A percentile compares a stretch with the other conserved stretches of the same genome.
Evolutionary conservation across 2,113 vertebrate species (phyloP).

Genomic region (Cebus imitator): DNA sequence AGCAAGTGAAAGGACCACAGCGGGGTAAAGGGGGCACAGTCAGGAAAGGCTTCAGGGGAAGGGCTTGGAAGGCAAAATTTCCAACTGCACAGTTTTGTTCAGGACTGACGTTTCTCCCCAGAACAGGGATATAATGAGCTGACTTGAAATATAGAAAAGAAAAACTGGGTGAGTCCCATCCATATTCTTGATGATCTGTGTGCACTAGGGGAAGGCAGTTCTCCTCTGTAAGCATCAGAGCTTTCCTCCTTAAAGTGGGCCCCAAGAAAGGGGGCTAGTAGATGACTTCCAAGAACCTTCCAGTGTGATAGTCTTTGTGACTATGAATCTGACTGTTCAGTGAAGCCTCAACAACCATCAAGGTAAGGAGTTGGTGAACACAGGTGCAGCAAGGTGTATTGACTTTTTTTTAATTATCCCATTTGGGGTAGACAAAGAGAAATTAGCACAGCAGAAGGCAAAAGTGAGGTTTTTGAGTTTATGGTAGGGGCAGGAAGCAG

Average conservation of each 20-base stretch:
- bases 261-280: fast-evolving
- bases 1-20: neutral
- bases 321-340: neutral
- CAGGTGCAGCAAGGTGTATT: neutral
- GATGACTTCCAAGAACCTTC: neutral
- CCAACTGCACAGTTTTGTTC: neutral
- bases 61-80: neutral
- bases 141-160: neutral
- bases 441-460: neutral
- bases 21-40: neutral
- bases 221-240: neutral
- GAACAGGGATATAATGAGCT: neutral
- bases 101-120: neutral
- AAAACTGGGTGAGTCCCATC: neutral
- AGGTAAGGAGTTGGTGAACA: neutral
- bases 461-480: slow-evolving; percentile 4
- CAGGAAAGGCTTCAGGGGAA: neutral
- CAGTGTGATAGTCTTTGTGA: neutral
- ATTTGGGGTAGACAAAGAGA: neutral
- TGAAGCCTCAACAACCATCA: neutral
- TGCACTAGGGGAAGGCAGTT: neutral
- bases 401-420: neutral
- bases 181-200: neutral
- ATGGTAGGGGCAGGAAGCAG: neutral
- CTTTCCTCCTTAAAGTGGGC: neutral